Evolutionary conservation across 1,140 invertebrate species (phyloP), one percentile per base, ranked within the genome.

Genomic region (Mycetomoellerius zeteki): DNA sequence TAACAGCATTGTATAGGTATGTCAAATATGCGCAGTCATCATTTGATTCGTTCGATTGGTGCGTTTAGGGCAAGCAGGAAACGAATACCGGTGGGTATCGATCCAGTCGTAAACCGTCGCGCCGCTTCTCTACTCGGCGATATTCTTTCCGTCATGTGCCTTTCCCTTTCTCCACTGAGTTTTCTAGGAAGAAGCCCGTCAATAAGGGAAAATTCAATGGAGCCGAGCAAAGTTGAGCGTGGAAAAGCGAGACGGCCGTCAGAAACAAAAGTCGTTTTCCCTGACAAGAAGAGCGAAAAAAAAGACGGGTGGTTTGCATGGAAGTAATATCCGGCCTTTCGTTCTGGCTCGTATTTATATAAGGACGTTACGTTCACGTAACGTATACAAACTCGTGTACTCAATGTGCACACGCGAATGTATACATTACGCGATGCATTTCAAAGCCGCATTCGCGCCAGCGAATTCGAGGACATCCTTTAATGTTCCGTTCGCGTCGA

Each of bases 271-370:
- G 65, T 89, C 72, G 33, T 87, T 89, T 12, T 43, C 8, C 37
- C 64, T 77, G 71, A 77, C 62, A 58, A 76, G 72, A 56, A 14
- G 58, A 43, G 37, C 7, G 14, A 24, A 37, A 69, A 37, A 37
- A 75, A 54, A 84, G 16, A 75, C n/a, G 47, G 24, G 14, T 30
- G 62, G 78, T 72, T 85, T 77, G 80, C 75, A 78, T 89, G 73
- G 67, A 89, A 85, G 86, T 89, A 87, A 89, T 89, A 89, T 89
- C 80, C 88, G 86, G 80, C 65, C 60, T 86, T 75, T 73, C 86
- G 71, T 21, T 56, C 37, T 47, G 33, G 56, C 47, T 47, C 33
- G 19, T 52, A 78, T 86, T 86, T 86, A 56, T 87, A 77, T 72
- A 88, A 78, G 47, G 47, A 85, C 19, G 86, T 73, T 88, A 75